phyloP scores from a whole-genome alignment of 2,113 vertebrate species.

The Cichladusa arquata region DNA sequence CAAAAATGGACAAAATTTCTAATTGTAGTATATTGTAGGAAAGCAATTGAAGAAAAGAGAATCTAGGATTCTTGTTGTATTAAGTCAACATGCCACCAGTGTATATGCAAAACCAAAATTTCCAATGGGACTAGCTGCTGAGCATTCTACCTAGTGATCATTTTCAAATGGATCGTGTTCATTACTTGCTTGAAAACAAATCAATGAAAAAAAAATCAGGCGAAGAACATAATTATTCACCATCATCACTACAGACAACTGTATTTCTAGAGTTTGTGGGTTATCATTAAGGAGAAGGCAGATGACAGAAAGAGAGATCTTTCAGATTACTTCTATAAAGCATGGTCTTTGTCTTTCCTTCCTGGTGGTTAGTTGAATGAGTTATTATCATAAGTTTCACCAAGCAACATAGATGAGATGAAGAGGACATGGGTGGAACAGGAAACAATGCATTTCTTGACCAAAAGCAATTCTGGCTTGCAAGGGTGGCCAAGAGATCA shows the following conservation, averaged over 20 bases:
- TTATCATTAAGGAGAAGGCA: neutral
- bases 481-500: neutral
- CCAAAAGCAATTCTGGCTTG: neutral
- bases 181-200: neutral
- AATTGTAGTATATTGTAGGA: neutral
- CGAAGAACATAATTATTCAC: neutral
- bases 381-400: neutral
- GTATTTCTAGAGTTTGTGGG: neutral
- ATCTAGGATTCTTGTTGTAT: neutral
- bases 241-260: accelerated
- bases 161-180: neutral
- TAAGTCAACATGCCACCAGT: neutral
- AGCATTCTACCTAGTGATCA: neutral
- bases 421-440: neutral
- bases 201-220: neutral
- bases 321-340: neutral
- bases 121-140: neutral
- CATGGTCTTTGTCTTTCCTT: neutral
- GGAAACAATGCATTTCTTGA: neutral
- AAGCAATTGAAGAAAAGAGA: neutral
- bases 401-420: neutral
- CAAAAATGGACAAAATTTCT: neutral
- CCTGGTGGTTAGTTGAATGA: neutral
- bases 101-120: neutral
- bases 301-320: neutral